Percentiles rank a stretch among this genome's conserved stretches.
Conservation (phyloP, 2,113 vertebrate species). For the Boulengeromyrus knoepffleri region DNA sequence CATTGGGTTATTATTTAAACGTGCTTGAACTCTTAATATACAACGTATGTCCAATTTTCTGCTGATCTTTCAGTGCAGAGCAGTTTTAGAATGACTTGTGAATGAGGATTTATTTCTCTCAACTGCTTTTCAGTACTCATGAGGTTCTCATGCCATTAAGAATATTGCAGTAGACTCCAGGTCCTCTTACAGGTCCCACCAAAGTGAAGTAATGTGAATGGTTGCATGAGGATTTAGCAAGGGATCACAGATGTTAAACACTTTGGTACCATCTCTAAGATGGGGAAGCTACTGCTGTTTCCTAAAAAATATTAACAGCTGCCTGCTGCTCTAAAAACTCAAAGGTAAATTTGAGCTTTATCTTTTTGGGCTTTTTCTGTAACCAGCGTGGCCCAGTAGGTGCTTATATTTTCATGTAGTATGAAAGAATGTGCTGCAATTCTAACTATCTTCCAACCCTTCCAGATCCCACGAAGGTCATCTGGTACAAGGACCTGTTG, state of each 20-base stretch:
- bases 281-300: neutral
- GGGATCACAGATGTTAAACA: neutral
- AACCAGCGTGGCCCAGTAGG: neutral
- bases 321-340: neutral
- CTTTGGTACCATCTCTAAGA: neutral
- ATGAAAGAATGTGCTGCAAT: neutral
- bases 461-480: constrained; percentile 56
- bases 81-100: neutral
- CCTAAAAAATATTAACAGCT: neutral
- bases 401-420: neutral
- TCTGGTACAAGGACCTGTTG: constrained; percentile 58
- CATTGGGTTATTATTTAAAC: neutral
- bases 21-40: neutral
- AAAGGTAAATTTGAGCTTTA: neutral
- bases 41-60: neutral
- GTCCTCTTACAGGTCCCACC: neutral
- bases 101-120: neutral
- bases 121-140: neutral
- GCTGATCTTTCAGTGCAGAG: neutral
- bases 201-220: neutral
- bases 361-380: neutral
- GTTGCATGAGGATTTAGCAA: neutral
- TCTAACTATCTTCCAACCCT: constrained; percentile 14
- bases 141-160: neutral
- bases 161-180: neutral